Evolutionary conservation across 2,888 invertebrate genomes (phyloP), one percentile per base, ranked within the genome.

Genomic region (Nemapogon koenigi): DNA sequence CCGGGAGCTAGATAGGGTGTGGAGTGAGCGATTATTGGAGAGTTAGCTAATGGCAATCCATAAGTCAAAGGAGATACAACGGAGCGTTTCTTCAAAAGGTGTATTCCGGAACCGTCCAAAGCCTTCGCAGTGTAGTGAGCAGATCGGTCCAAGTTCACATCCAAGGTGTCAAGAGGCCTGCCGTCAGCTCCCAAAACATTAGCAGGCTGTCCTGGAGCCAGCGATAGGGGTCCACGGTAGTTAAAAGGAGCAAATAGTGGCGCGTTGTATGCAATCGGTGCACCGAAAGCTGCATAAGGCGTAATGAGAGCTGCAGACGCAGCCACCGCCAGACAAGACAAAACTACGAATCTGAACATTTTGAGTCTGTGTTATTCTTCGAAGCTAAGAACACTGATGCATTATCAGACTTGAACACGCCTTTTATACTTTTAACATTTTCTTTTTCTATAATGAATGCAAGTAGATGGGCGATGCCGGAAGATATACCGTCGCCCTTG

Each of bases 291-390:
- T 3, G 19, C 16, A 7, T 6, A 35, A 25, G 27, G 26, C 18
- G 25, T 15, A 10, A 31, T 13, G 15, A 39, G 37, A 10, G 32
- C 37, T 15, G 84, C 83, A 42, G 75, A 70, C 48, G 75, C 83
- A 47, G 81, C 67, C 47, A 83, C 83, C 62, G 85, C 49, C 51
- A 85, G 57, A 68, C 83, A 83, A 56, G 80, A 83, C 72, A 85
- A 82, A 64, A 83, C 83, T 78, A 83, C 81, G 79, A 79, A 62
- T 57, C 76, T 76, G 62, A 76, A 58, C 79, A 79, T 79, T 49
- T 53, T 71, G 51, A 71, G 73, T 71, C 72, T 76, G 75, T 75
- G 70, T 69, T 68, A 62, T 38, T 53, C 49, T 52, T 49, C 56
- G 49, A 35, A 49, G 48, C 54, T 46, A 52, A 46, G 50, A 59